phyloP scores from a whole-genome alignment of 2,888 invertebrate species.

The Pinctada fucata region DNA sequence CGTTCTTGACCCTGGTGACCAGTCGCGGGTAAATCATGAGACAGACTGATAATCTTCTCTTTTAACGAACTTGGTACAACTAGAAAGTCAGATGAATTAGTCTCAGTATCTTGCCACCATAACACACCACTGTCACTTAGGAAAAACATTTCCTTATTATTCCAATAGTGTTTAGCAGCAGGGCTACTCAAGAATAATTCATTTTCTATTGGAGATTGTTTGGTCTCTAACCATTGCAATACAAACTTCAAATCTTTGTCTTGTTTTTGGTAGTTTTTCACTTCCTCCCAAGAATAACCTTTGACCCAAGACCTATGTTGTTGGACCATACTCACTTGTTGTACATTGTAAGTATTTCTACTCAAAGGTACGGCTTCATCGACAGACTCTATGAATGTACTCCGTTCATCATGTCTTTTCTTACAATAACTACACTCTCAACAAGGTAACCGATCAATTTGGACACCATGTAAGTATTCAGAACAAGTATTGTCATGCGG shows the following conservation, averaged over 20 bases:
- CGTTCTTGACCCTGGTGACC: too few relatives aligned
- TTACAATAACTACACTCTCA: conserved; percentile 30
- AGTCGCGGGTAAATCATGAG: too few relatives aligned
- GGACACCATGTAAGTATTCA: not conserved
- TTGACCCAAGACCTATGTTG: not conserved
- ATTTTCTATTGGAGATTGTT: too few relatives aligned
- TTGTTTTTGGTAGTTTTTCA: not conserved
- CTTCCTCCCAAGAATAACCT: conserved; percentile 3
- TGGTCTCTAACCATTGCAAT: not conserved
- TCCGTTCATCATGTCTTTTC: not conserved
- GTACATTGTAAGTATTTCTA: too few relatives aligned
- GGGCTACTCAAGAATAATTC: not conserved
- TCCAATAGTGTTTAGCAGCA: conserved; percentile 5
- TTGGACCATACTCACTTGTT: too few relatives aligned
- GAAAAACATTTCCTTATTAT: too few relatives aligned
- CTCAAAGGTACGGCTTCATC: too few relatives aligned
- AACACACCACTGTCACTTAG: too few relatives aligned
- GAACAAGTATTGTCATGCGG: not conserved
- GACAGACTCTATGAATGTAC: not conserved
- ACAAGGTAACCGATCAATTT: conserved; percentile 26
- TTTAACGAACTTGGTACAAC: too few relatives aligned
- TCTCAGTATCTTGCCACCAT: not conserved
- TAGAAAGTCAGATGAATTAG: too few relatives aligned
- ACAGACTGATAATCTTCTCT: too few relatives aligned
- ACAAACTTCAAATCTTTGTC: conserved; percentile 3